phyloP scores from a whole-genome alignment of 1,140 invertebrate species.

The Caerostris extrusa region DNA sequence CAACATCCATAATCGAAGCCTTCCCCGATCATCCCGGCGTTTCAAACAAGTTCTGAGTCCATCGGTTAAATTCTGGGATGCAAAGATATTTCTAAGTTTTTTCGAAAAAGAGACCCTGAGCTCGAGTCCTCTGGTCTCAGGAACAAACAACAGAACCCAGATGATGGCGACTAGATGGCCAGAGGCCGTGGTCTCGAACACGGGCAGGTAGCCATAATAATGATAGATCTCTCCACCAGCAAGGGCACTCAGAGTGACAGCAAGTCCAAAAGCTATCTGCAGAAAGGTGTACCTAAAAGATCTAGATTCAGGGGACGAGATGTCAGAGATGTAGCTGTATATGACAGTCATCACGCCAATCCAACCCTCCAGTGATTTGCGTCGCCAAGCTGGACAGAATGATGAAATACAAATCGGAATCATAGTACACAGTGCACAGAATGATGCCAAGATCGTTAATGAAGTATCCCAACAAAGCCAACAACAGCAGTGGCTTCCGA shows the following conservation, averaged over 20 bases:
- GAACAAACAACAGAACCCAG: constrained; percentile 53
- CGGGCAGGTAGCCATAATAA: constrained; percentile 2
- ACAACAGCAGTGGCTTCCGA: constrained; percentile 90
- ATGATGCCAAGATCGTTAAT: constrained; percentile 82
- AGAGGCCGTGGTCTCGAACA: not conserved
- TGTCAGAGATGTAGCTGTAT: constrained; percentile 65
- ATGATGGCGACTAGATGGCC: constrained; percentile 40
- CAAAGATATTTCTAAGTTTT: constrained; percentile 76
- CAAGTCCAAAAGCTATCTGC: constrained; percentile 81
- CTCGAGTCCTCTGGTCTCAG: constrained; percentile 47
- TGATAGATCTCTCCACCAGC: constrained; percentile 56
- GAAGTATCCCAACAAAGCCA: constrained; percentile 91
- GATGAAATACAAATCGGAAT: constrained; percentile 47
- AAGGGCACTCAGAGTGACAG: constrained; percentile 79
- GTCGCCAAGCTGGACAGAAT: constrained; percentile 49
- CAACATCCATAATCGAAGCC: constrained; percentile 80
- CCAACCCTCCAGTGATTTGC: constrained; percentile 44
- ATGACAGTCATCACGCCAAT: constrained; percentile 61
- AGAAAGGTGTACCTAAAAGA: constrained; percentile 84
- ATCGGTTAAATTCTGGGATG: constrained; percentile 79
- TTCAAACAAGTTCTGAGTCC: constrained; percentile 80
- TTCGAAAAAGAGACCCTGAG: not conserved
- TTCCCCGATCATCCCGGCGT: constrained; percentile 79
- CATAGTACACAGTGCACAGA: constrained; percentile 55
- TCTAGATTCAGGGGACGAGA: not conserved